Evolutionary conservation across 2,113 vertebrate genomes (phyloP).

Genomic region (Neogale vison): DNA sequence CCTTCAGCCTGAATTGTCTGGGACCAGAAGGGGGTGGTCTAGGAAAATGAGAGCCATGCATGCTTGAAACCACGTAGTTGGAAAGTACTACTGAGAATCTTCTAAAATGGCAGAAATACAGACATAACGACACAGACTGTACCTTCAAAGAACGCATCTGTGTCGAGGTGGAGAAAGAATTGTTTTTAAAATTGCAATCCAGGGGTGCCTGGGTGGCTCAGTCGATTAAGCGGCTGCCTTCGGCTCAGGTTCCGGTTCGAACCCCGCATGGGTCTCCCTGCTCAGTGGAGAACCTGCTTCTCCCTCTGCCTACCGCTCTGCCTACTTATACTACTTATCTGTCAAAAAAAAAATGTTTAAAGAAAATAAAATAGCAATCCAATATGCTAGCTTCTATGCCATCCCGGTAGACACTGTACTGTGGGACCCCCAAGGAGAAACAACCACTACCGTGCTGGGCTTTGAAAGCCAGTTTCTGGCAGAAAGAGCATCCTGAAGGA

Average conservation of each 20-base stretch:
- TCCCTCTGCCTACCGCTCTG: too few species aligned
- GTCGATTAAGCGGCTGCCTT: too few species aligned
- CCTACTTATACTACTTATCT: too few species aligned
- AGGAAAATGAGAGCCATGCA: not conserved
- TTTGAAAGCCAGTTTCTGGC: not conserved
- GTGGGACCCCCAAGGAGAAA: not conserved
- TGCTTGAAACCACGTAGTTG: not conserved
- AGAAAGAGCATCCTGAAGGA: not conserved
- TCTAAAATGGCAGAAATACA: not conserved
- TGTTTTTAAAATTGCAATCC: not conserved
- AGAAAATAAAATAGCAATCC: not conserved
- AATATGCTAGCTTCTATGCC: not conserved
- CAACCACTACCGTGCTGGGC: too few species aligned
- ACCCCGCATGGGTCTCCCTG: too few species aligned
- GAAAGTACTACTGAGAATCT: not conserved
- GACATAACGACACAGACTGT: not conserved
- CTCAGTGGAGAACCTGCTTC: too few species aligned
- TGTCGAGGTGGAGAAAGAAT: not conserved
- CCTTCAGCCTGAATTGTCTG: not conserved
- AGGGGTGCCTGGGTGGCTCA: too few species aligned
- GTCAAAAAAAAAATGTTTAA: too few species aligned
- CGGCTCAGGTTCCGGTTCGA: too few species aligned
- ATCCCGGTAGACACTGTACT: not conserved
- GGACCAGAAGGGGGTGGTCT: not conserved
- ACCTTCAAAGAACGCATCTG: conserved; percentile 7